Evolutionary conservation across 1,140 invertebrate genomes (phyloP), one percentile per base, ranked within the genome.

Genomic region (Coboldia fuscipes): DNA sequence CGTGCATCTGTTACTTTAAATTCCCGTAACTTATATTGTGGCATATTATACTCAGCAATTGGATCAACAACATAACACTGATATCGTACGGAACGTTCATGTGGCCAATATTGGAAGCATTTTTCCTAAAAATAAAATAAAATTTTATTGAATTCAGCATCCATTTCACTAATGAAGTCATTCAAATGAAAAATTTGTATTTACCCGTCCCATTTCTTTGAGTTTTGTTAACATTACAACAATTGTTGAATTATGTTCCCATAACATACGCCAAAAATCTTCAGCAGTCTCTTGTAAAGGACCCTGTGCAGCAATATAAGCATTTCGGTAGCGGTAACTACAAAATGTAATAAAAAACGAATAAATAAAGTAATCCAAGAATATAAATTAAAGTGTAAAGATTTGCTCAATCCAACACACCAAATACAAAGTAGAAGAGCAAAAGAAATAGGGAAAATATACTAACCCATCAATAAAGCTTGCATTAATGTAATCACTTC

Each of bases 231-330:
- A 60, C 92, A 97, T 98, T 8, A 97, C 94, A 23, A 99, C 80
- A 54, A 99, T 98, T 4, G 89, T 97, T 0, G 90, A 97, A 57
- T 99, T 97, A 52, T 98, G 90, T 54, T 98, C 93, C 94, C 94
- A 99, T n/a, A 99, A 62, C 93, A 97, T 97, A 39, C 94, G 66
- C 96, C 96, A 99, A 46, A 99, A 92, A 52, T 99, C 94, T 44
- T 96, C 89, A 0, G 86, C 86, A 0, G 96, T 98, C 43, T 97
- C 86, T 17, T 73, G 72, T 12, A 97, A 58, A 0, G 96, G 94
- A 8, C 92, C 93, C 62, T 99, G 96, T 4, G 94, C 96, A 1
- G 94, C 94, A 39, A 99, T 93, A 48, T 98, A 99, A 3, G 90
- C 90, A 37, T 72, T 77, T 15, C 85, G 70, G 58, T 89, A 90